Base-by-base conservation (phyloP, 2,888 invertebrate species). In the Drosophila pseudotalamancana region DNA sequence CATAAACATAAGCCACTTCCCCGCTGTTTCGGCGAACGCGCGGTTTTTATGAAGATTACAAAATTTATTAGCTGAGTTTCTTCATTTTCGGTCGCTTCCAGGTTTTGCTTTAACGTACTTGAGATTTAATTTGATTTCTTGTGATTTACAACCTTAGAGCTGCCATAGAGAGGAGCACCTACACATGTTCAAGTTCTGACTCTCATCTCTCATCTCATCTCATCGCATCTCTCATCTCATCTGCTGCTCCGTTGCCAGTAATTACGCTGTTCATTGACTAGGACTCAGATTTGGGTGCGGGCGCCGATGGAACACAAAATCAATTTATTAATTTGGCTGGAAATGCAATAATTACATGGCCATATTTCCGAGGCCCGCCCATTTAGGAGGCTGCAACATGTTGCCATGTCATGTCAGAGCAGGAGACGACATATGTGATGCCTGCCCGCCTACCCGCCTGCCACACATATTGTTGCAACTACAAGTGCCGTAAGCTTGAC, bases 271-370 rank as follows among this genome's bases (percentile, higher is more conserved):
- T 62, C 51, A 51, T 71, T 57, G 57, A 49, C 49, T 42, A 18
- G 29, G 3, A 34, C 27, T 11, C 16, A 21, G 32, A 32, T 59
- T n/a, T 35, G 25, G 18, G 9, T n/a, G n/a, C n/a, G n/a, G n/a
- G 4, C 8, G 21, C 34, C 43, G 34, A 35, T 46, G 59, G 12
- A 42, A 19, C 45, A 53, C 21, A 34, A 42, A 59, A 63, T 64
- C 56, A 55, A 69, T 79, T 53, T 77, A 84, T 78, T 82, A 80
- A 84, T 80, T 82, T 80, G 71, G 45, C 56, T 54, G 66, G 74
- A 76, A 78, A 76, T 76, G 78, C 57, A 72, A 77, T 83, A 80
- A 84, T 83, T 84, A 82, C 71, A 83, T 76, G 80, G 62, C 60
- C 73, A 82, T 74, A 63, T 82, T 77, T 83, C 84, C 82, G 75